phyloP scores from a whole-genome alignment of 1,140 invertebrate genomes.

The Holotrichia oblita region DNA sequence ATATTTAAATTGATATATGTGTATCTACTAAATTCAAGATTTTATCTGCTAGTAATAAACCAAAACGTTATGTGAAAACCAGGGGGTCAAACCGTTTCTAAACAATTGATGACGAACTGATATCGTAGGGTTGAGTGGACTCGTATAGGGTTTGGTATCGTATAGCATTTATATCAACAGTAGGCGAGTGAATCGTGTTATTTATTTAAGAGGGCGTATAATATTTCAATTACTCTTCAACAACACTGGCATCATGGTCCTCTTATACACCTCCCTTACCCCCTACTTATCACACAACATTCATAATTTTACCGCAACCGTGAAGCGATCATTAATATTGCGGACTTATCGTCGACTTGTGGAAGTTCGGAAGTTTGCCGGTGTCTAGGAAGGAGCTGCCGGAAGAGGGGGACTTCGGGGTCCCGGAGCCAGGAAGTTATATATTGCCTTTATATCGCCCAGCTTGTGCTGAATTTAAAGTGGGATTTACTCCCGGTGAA shows the following conservation, averaged over 20 bases:
- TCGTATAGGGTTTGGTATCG: neutral
- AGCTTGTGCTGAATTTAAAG: constrained; percentile 54
- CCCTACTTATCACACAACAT: constrained; percentile 41
- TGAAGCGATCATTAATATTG: constrained; percentile 56
- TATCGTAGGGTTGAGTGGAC: neutral
- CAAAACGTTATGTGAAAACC: neutral
- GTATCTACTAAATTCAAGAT: neutral
- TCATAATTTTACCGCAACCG: constrained; percentile 42
- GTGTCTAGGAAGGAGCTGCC: constrained; percentile 57
- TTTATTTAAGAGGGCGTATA: constrained; percentile 41
- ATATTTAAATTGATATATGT: too few relatives aligned
- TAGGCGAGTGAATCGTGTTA: neutral
- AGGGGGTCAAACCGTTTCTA: neutral
- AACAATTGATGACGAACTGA: neutral
- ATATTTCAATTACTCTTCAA: constrained; percentile 44
- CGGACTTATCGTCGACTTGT: constrained; percentile 52
- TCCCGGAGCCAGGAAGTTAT: constrained; percentile 51
- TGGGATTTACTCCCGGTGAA: constrained; percentile 50
- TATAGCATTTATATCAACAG: neutral
- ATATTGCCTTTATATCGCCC: constrained; percentile 55
- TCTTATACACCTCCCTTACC: neutral
- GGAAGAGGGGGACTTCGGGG: constrained; percentile 51
- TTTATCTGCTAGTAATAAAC: neutral
- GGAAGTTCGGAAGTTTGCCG: constrained; percentile 55
- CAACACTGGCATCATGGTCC: neutral